Evolutionary conservation across 2,797 vertebrate genomes (phyloP).

Genomic region (Bradypodion pumilum): DNA sequence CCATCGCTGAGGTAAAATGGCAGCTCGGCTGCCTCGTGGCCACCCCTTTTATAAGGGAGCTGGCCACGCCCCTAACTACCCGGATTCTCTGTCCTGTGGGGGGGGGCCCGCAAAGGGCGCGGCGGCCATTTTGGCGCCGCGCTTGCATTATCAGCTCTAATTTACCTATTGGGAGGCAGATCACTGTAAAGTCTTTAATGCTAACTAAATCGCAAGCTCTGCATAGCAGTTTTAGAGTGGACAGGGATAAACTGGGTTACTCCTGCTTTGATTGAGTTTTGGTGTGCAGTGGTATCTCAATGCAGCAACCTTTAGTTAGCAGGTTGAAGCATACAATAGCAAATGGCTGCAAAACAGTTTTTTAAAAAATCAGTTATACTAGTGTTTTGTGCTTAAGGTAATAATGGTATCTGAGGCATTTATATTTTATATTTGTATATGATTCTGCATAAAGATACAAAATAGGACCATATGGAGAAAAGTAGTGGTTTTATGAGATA

Average conservation of each 20-base stretch:
- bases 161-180: slow-evolving; percentile 68
- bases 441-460: neutral
- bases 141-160: slow-evolving; percentile 41
- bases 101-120: no score
- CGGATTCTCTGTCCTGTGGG: no score
- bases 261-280: slow-evolving; percentile 51
- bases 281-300: neutral
- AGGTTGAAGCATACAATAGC: neutral
- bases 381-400: neutral
- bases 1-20: no score
- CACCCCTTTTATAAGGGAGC: no score
- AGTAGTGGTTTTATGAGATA: neutral
- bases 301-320: neutral
- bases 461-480: neutral
- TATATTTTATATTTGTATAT: neutral
- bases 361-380: neutral
- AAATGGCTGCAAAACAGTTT: neutral
- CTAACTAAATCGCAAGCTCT: slow-evolving; percentile 80
- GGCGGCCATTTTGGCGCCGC: no score
- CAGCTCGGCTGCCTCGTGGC: no score
- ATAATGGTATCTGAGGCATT: neutral
- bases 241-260: slow-evolving; percentile 58
- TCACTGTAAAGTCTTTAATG: slow-evolving; percentile 68
- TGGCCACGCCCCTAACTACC: no score
- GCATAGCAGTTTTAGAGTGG: slow-evolving; percentile 75